These are phyloP conservation scores for Mus caroli DNA, from an alignment of 2,797 vertebrate species.

Conservation along the genomic window DNA sequence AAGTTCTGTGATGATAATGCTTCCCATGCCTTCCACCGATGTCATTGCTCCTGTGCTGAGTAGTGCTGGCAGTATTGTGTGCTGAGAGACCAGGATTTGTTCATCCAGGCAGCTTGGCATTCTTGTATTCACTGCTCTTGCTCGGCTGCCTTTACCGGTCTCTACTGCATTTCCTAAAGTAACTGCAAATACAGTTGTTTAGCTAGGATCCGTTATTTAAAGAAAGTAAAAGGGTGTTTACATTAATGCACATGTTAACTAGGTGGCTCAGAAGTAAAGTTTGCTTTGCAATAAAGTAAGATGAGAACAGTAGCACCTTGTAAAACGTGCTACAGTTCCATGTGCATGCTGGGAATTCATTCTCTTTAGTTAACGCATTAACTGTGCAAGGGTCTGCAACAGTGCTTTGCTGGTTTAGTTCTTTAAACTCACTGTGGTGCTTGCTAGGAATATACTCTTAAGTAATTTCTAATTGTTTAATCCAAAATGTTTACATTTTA, in stretches of 20 bases:
- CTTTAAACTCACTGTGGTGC: neutral
- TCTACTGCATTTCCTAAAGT: neutral
- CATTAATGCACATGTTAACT: neutral
- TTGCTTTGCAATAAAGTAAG: constrained; percentile 60
- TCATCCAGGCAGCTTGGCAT: neutral
- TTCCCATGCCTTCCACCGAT: neutral
- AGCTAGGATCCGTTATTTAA: constrained; percentile 27
- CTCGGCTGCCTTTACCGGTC: constrained; percentile 26
- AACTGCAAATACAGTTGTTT: neutral
- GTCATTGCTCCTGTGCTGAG: constrained; percentile 49
- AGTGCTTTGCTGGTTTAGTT: constrained; percentile 36
- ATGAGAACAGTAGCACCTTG: neutral
- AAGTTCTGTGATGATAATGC: neutral
- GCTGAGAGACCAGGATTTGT: constrained; percentile 7
- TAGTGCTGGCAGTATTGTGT: constrained; percentile 23
- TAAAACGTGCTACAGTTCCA: constrained; percentile 28
- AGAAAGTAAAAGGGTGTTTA: constrained; percentile 7
- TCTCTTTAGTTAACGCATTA: constrained; percentile 35
- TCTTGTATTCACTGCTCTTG: neutral
- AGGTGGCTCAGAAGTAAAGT: constrained; percentile 6
- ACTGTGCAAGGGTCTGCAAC: neutral
- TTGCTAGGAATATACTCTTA: constrained; percentile 43
- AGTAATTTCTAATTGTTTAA: constrained; percentile 47
- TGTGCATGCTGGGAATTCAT: constrained; percentile 21
- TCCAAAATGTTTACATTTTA: constrained; percentile 20